Percentiles rank a stretch among this genome's conserved stretches.
These are phyloP conservation scores for Agonopterix alstromeriana DNA, from an alignment of 2,888 invertebrate genomes.

Conservation along the genomic window DNA sequence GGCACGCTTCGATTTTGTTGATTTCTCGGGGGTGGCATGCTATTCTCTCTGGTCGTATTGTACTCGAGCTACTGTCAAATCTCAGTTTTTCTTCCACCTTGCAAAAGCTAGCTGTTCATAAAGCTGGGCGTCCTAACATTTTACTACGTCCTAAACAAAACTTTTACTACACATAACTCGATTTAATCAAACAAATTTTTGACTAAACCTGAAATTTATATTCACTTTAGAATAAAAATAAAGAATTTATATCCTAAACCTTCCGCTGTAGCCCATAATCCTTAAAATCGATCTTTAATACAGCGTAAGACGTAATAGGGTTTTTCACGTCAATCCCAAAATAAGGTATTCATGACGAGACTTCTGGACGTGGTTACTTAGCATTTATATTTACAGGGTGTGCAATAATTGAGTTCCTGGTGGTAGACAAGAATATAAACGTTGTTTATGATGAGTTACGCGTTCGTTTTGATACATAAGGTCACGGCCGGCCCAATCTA, in stretches of 20 bases:
- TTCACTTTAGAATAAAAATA: slow-evolving; percentile 1
- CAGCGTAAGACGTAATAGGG: slow-evolving; percentile 12
- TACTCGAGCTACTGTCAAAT: no score
- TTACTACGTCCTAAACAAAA: no score
- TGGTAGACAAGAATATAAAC: no score
- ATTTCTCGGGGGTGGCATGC: no score
- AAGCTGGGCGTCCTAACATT: no score
- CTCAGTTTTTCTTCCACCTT: no score
- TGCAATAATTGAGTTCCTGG: neutral
- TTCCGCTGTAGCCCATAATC: neutral
- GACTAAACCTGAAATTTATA: slow-evolving; percentile 3
- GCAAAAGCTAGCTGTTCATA: no score
- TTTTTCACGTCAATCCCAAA: slow-evolving; percentile 16
- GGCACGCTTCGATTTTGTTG: no score
- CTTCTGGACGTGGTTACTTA: slow-evolving; percentile 10
- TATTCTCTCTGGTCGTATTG: no score
- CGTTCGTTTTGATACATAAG: no score
- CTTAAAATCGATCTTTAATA: slow-evolving; percentile 6
- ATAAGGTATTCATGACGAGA: slow-evolving; percentile 20
- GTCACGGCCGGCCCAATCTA: no score
- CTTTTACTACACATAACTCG: neutral
- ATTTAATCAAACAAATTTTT: slow-evolving; percentile 7
- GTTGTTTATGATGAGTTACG: no score
- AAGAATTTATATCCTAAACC: slow-evolving; percentile 1
- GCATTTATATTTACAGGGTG: slow-evolving; percentile 9